Evolutionary conservation across 2,113 vertebrate species (phyloP).

Genomic region (Acanthisitta chloris): DNA sequence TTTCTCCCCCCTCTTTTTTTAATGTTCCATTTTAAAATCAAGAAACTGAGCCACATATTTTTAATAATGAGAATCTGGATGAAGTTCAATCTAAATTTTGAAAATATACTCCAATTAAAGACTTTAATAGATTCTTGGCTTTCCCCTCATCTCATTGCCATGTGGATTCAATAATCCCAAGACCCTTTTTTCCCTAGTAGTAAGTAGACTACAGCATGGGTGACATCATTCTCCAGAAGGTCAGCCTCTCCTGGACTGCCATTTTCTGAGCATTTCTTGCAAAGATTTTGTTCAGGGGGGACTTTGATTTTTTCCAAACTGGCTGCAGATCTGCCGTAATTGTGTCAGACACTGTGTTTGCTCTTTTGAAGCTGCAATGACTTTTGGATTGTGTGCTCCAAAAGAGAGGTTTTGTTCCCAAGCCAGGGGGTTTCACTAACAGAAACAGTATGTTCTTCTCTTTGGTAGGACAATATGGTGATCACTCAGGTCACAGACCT

Average conservation of each 20-base stretch:
- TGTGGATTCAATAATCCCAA: conserved; percentile 82
- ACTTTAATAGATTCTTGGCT: conserved; percentile 81
- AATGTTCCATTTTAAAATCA: conserved; percentile 34
- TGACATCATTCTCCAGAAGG: conserved; percentile 74
- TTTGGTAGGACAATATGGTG: neutral
- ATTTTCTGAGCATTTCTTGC: neutral
- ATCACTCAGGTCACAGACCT: neutral
- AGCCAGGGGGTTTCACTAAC: neutral
- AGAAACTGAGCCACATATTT: conserved; percentile 77
- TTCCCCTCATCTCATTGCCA: conserved; percentile 72
- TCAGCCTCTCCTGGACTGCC: conserved; percentile 34
- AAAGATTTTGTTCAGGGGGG: neutral
- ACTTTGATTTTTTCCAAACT: neutral
- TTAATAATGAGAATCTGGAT: conserved; percentile 85
- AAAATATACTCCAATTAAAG: conserved; percentile 80
- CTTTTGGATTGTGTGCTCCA: neutral
- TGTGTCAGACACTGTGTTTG: neutral
- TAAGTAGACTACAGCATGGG: neutral
- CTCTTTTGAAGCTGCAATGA: neutral
- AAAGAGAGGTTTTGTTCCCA: neutral
- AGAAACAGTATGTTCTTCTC: neutral
- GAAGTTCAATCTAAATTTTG: conserved; percentile 70
- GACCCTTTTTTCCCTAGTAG: conserved; percentile 14
- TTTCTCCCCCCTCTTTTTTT: neutral
- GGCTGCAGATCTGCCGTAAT: neutral